Base-by-base conservation (phyloP, 2,888 invertebrate species). In the Amiota mariae region DNA sequence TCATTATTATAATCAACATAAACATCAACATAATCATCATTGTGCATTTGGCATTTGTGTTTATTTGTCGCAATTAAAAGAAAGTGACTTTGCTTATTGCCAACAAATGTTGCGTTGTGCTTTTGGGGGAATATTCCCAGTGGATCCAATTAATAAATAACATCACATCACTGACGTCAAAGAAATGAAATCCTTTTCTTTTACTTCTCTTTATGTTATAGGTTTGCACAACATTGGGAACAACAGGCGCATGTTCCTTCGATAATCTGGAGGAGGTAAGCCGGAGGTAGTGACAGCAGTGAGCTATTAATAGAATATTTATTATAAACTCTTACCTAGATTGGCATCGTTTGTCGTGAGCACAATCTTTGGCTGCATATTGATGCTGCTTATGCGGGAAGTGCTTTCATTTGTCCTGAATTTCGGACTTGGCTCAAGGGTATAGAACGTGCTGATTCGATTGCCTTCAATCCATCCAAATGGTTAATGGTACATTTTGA, bases 401-500 rank as follows among this genome's bases (percentile, higher is more conserved):
- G 96, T 78, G 96, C 97, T 0, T 98, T 98, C 87, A 92, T 99
- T 63, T 99, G 99, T 87, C 98, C 98, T 0, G 99, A 99, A 90
- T 98, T 93, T 90, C 94, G 98, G 66, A 93, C 93, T 77, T 97
- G 97, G 95, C 90, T 98, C 86, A 93, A 94, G 75, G 98, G 98
- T 8, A 94, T 98, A n/a, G 96, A 98, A 86, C 91, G 93, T 81
- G 98, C 96, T 0, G 95, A 98, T 87, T 99, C 99, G 0, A 95
- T 99, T 79, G 98, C 98, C 2, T 99, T 99, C 90, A 99, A 99
- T 90, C 98, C 99, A 0, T 98, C 98, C 74, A 99, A 99, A 90
- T 99, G 99, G 97, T 91, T 99, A 89, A 96, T 99, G 97, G 96
- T 99, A 10, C 98, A 99, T 90, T 99, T 99, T 81, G 99, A 99